Base-by-base conservation (phyloP, 2,113 vertebrate genomes). In the Nibea albiflora region DNA sequence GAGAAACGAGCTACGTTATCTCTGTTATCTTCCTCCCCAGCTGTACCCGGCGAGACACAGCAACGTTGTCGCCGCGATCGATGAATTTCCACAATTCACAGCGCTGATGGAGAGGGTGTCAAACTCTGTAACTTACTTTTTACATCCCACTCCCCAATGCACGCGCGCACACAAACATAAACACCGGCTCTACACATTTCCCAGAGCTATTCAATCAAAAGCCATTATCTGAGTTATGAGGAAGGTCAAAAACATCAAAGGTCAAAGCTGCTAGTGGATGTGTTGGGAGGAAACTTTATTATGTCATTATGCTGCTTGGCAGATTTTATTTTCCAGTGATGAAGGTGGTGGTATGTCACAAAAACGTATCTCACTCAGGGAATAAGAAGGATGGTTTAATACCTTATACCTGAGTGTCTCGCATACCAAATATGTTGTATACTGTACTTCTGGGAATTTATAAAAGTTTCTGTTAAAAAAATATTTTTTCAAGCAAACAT, bases 1-100 rank as follows among this genome's bases (percentile, higher is more conserved):
- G 90, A 91, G 90, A 82, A 90, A 89, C 42, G 68, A 88, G 80
- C 76, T 54, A 50, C 53, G 86, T 88, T 92, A 93, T 89, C 88
- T 61, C 58, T 73, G 86, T 91, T 89, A 91, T 94, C 87, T 70
- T 53, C 80, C 76, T 71, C 53, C 87, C 87, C 87, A 92, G 87
- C 83, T 89, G 90, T 71, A 83, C 74, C 57, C 44, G 1, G 46
- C 6, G 52, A 87, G 69, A 87, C 85, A 83, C 84, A 88, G 86
- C 77, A 80, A 89, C 7, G 46, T 70, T 85, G 88, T 89, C 20
- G 9, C 78, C 50, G 79, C 72, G 35, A 90, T 93, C 84, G 17
- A 89, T 89, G 73, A 50, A 19, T 83, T 84, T 81, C 58, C 63
- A 73, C 83, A 70, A 80, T 89, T 86, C 86, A 76, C 78, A 83